phyloP scores from a whole-genome alignment of 2,888 invertebrate genomes.

The Osmoderma eremita region DNA sequence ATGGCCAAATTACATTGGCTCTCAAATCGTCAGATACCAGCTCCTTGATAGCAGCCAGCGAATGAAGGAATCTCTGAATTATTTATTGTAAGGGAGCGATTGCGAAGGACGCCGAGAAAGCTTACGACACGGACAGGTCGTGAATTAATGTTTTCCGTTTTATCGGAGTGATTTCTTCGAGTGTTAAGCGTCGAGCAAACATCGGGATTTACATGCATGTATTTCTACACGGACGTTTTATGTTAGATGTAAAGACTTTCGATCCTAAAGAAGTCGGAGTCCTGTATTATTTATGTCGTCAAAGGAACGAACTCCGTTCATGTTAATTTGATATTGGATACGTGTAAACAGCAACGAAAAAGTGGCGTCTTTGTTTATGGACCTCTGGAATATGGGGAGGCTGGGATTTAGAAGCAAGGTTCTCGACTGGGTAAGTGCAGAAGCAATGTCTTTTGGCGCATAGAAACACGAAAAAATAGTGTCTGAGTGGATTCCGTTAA shows the following conservation, averaged over 20 bases:
- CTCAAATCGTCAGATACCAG: neutral
- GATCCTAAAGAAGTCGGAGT: neutral
- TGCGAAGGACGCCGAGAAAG: neutral
- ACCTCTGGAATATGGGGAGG: too few relatives aligned
- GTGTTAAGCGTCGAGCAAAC: neutral
- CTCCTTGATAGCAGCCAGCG: too few relatives aligned
- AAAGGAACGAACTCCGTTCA: neutral
- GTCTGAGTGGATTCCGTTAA: too few relatives aligned
- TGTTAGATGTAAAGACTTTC: neutral
- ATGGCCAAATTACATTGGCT: neutral
- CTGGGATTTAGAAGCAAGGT: too few relatives aligned
- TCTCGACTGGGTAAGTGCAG: too few relatives aligned
- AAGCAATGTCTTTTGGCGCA: too few relatives aligned
- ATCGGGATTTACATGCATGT: neutral
- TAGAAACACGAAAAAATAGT: too few relatives aligned
- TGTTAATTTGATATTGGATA: too few relatives aligned
- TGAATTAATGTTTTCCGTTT: conserved; percentile 20
- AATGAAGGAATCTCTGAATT: conserved; percentile 21
- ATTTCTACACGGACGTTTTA: too few relatives aligned
- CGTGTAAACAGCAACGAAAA: too few relatives aligned
- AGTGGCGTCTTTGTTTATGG: too few relatives aligned
- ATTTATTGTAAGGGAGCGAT: conserved; percentile 14
- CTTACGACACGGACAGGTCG: neutral
- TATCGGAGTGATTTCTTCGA: conserved; percentile 1
- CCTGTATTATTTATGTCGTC: conserved; percentile 6